Evolutionary conservation across 1,140 invertebrate genomes (phyloP).

Genomic region (Calosoma granatense): DNA sequence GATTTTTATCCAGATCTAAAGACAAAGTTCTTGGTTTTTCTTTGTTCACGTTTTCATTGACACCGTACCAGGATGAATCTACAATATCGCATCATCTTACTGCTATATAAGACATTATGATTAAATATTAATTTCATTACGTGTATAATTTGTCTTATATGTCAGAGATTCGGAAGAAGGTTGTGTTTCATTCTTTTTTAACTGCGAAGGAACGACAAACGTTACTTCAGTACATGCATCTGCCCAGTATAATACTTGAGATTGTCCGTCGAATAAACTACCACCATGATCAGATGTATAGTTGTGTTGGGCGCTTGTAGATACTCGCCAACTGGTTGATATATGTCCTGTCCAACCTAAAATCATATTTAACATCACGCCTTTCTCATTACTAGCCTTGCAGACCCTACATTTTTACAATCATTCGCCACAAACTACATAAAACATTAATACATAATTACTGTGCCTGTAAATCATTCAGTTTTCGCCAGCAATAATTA

Average conservation of each 20-base stretch:
- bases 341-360: constrained; percentile 77
- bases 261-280: constrained; percentile 55
- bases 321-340: constrained; percentile 60
- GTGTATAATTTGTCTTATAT: constrained; percentile 5
- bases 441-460: background rate
- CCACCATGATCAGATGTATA: constrained; percentile 37
- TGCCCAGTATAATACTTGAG: constrained; percentile 86
- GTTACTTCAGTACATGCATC: constrained; percentile 90
- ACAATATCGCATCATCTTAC: background rate
- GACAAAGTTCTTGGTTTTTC: constrained; percentile 54
- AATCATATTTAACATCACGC: background rate
- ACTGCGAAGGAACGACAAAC: constrained; percentile 77
- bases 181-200: constrained; percentile 17
- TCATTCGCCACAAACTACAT: background rate
- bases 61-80: constrained; percentile 15
- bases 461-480: background rate
- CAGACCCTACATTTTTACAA: too few relatives aligned
- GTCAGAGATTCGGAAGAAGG: background rate
- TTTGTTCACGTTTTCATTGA: constrained; percentile 24
- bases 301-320: constrained; percentile 10
- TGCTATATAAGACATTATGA: background rate
- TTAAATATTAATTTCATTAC: background rate
- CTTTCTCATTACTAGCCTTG: too few relatives aligned
- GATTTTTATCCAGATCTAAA: constrained; percentile 56
- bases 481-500: too few relatives aligned